These are phyloP conservation scores for Phymorhynchus buccinoides DNA, from an alignment of 1,140 invertebrate genomes.

Conservation along the genomic window DNA sequence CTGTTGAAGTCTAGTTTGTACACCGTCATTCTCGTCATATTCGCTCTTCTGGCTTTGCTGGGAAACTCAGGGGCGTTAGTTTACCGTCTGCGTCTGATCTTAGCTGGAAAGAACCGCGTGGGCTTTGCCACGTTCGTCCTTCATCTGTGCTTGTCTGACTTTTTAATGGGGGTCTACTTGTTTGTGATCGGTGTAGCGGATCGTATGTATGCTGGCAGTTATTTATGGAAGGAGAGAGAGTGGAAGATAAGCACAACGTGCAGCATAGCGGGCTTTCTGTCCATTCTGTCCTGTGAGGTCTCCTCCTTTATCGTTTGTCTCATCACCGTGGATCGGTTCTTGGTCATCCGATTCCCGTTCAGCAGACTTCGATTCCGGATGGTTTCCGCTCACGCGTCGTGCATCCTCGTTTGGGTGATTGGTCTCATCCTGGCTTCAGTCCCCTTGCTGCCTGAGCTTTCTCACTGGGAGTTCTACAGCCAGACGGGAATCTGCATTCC, in stretches of 20 bases:
- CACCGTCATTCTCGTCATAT: conserved; percentile 43
- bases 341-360: background rate
- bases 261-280: background rate
- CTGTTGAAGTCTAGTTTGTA: conserved; percentile 42
- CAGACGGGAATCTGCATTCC: conserved; percentile 19
- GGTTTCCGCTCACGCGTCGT: background rate
- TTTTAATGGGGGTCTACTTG: conserved; percentile 20
- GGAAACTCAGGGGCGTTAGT: conserved; percentile 48
- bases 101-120: conserved; percentile 29
- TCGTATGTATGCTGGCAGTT: background rate
- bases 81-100: conserved; percentile 43
- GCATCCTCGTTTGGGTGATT: background rate
- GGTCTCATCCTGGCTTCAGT: conserved; percentile 6
- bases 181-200: background rate
- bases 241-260: conserved; percentile 3
- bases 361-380: background rate
- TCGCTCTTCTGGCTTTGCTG: conserved; percentile 43
- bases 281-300: background rate
- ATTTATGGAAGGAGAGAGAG: background rate
- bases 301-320: background rate
- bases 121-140: background rate
- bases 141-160: background rate
- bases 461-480: conserved; percentile 18
- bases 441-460: background rate
- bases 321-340: background rate